phyloP scores from a whole-genome alignment of 2,888 invertebrate genomes.

The Petrolisthes manimaculis region DNA sequence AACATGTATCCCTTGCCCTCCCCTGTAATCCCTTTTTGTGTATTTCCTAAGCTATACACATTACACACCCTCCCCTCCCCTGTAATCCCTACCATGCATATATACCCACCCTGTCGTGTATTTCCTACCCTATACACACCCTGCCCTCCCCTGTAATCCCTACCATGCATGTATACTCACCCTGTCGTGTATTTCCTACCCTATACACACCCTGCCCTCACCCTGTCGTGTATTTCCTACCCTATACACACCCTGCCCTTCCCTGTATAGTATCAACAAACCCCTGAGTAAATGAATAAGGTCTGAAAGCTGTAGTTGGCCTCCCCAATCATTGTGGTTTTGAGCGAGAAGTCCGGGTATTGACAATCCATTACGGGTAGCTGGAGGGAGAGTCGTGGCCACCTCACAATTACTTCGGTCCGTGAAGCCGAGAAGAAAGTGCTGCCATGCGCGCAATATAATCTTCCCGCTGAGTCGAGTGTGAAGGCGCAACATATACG shows the following conservation, averaged over 20 bases:
- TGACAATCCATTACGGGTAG: conserved; percentile 45
- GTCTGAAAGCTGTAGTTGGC: conserved; percentile 22
- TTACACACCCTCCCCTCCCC: too few species aligned
- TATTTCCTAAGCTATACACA: too few species aligned
- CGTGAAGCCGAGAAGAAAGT: conserved; percentile 3
- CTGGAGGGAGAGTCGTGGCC: conserved; percentile 38
- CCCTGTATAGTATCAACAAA: conserved; percentile 4
- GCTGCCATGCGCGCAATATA: too few species aligned
- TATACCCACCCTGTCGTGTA: not conserved
- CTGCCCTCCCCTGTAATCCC: conserved; percentile 6
- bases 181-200: conserved; percentile 2
- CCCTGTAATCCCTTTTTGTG: not conserved
- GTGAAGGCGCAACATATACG: too few species aligned
- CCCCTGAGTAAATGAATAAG: conserved; percentile 39
- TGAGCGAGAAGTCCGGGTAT: conserved; percentile 33
- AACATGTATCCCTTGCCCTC: conserved; percentile 1
- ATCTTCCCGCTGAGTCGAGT: too few species aligned
- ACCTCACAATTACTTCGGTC: conserved; percentile 36
- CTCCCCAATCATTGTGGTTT: conserved; percentile 29
- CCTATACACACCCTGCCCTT: conserved; percentile 7
- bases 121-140: conserved; percentile 4
- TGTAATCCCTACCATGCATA: conserved; percentile 1
- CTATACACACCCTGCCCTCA: not conserved
- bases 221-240: conserved; percentile 5
- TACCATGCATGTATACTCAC: not conserved